Base-by-base conservation (phyloP, 2,888 invertebrate species). In the Magallana nippona region DNA sequence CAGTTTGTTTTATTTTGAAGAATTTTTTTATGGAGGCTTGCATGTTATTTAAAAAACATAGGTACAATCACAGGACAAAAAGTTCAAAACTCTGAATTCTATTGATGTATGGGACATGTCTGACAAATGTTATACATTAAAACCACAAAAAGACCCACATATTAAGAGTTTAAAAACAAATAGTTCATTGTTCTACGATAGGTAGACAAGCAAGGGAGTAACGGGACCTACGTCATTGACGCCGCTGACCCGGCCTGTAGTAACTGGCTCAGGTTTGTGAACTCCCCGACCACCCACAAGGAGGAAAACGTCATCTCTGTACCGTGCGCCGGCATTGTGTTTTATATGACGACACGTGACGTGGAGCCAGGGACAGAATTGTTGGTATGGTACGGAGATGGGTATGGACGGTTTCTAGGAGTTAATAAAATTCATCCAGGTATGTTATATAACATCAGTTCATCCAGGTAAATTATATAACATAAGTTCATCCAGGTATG, bases 271-370 rank as follows among this genome's bases (percentile, higher is more conserved):
- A 19, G 63, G 32, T 71, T 71, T 13, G 10, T 71, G 11, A 71
- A 71, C 27, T 22, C 63, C 15, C 63, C 15, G 3, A 15, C 32
- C 13, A 27, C 19, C 11, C 15, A 71, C 27, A 27, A 1, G 15
- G 10, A 71, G 15, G 63, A 71, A 13, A 32, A 71, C 15, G 27
- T 71, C 22, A 27, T 27, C 63, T 15, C 63, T 13, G 22, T 71
- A 10, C 15, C 63, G 2, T 71, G 27, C 27, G 27, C 19, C 0
- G 63, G 63, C 2, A 71, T 27, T 32, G 32, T 71, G 3, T 71
- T 71, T 32, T 71, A 71, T 71, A 71, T 71, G 63, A 27, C 32
- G 27, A 32, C 63, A 71, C 63, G 63, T 32, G 63, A 71, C 32
- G 13, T 71, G 15, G 63, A 71, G 3, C 63, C 27, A 1, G 32